phyloP scores from a whole-genome alignment of 2,797 vertebrate genomes.

The Chaenodraco wilsoni region DNA sequence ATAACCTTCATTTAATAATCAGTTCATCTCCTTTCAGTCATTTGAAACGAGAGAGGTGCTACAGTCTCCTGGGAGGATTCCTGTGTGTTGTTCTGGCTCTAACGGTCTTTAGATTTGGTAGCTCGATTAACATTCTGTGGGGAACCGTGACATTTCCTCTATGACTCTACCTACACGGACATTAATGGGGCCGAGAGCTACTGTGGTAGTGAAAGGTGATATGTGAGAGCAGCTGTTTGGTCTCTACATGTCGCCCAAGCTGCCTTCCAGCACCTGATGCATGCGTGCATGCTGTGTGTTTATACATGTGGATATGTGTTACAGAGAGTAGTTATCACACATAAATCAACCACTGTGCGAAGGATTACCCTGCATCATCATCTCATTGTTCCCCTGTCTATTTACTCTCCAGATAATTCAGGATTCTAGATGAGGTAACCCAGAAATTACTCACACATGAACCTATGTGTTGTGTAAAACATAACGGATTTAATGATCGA shows the following conservation, averaged over 20 bases:
- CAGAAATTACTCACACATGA: constrained; percentile 10
- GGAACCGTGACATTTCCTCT: constrained; percentile 59
- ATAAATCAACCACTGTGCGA: constrained; percentile 36
- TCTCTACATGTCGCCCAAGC: constrained; percentile 27
- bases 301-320: constrained; percentile 32
- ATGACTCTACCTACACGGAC: constrained; percentile 42
- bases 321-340: constrained; percentile 20
- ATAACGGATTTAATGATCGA: constrained; percentile 16
- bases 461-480: constrained; percentile 1
- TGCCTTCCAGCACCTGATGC: constrained; percentile 44
- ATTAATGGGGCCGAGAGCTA: constrained; percentile 33
- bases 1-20: constrained; percentile 28
- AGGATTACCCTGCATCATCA: constrained; percentile 1
- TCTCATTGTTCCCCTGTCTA: background rate
- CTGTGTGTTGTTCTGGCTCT: constrained; percentile 42
- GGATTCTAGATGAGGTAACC: background rate
- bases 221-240: constrained; percentile 66
- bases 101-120: constrained; percentile 43
- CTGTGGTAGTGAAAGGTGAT: constrained; percentile 57
- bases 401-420: background rate
- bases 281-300: constrained; percentile 13
- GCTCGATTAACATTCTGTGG: constrained; percentile 51
- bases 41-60: background rate
- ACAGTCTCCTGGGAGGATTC: constrained; percentile 34
- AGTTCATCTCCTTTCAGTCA: constrained; percentile 6